These are phyloP conservation scores for Chromis chromis DNA, from an alignment of 2,797 vertebrate genomes.

Conservation along the genomic window DNA sequence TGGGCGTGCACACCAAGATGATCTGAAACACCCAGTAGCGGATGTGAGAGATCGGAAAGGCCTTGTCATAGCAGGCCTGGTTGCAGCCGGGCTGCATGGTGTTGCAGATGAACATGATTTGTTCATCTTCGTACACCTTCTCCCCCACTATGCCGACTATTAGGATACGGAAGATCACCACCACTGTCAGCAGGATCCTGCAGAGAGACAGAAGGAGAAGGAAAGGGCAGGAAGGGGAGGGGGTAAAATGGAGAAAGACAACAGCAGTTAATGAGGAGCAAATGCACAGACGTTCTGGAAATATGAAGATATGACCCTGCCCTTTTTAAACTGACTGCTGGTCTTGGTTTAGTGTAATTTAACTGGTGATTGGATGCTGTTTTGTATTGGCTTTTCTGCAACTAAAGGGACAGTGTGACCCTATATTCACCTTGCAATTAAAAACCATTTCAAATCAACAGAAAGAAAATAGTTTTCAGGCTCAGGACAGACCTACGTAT, in stretches of 20 bases:
- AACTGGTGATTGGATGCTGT: conserved; percentile 7
- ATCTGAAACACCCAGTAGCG: conserved; percentile 93
- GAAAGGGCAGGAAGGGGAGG: conserved; percentile 56
- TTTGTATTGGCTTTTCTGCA: neutral
- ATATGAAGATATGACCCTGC: conserved; percentile 20
- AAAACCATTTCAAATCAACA: conserved; percentile 8
- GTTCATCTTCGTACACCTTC: conserved; percentile 93
- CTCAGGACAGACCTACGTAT: conserved; percentile 1
- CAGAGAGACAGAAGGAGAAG: conserved; percentile 57
- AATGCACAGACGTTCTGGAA: conserved; percentile 29
- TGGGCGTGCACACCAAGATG: conserved; percentile 90
- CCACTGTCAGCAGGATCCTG: conserved; percentile 95
- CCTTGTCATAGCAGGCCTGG: conserved; percentile 93
- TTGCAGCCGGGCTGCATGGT: conserved; percentile 93
- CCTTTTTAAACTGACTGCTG: neutral
- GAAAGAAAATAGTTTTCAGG: conserved; percentile 14
- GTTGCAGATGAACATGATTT: conserved; percentile 94
- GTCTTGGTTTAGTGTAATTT: conserved; percentile 16
- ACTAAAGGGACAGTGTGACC: conserved; percentile 17
- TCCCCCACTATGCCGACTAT: conserved; percentile 94
- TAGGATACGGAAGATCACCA: conserved; percentile 94
- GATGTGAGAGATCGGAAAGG: conserved; percentile 94
- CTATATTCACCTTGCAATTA: neutral
- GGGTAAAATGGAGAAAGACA: conserved; percentile 44
- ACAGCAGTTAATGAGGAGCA: conserved; percentile 56